A percentile compares a stretch with the other conserved stretches of the same genome.
phyloP scores from a whole-genome alignment of 2,888 invertebrate species.

The Eilema griseolum region DNA sequence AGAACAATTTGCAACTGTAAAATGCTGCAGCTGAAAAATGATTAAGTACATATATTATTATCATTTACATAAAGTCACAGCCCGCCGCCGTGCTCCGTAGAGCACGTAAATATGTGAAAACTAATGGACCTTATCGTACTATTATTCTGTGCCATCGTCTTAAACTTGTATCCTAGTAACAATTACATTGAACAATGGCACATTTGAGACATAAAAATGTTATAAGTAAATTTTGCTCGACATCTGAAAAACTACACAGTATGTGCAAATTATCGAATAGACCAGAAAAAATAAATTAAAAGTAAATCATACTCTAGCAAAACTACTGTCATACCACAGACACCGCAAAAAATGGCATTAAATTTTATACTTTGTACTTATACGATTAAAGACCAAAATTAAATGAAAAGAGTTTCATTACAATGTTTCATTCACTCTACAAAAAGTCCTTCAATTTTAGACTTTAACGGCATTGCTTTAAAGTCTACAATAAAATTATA shows the following conservation, averaged over 20 bases:
- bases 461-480: too few relatives aligned
- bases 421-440: too few relatives aligned
- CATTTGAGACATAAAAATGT: neutral
- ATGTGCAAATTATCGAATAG: neutral
- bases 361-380: too few relatives aligned
- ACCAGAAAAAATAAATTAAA: too few relatives aligned
- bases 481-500: too few relatives aligned
- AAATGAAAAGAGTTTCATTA: too few relatives aligned
- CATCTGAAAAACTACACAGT: neutral
- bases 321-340: too few relatives aligned
- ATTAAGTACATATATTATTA: neutral
- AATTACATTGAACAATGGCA: neutral
- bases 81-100: neutral
- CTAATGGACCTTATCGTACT: slow-evolving; percentile 4
- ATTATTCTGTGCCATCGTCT: too few relatives aligned
- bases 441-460: too few relatives aligned
- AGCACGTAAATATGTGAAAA: neutral
- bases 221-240: neutral
- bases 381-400: too few relatives aligned
- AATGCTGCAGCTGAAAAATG: neutral
- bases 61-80: slow-evolving; percentile 6
- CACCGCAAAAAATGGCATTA: too few relatives aligned
- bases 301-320: too few relatives aligned
- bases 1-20: neutral
- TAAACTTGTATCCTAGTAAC: slow-evolving; percentile 4